Evolutionary conservation across 2,888 invertebrate genomes (phyloP), one percentile per base, ranked within the genome.

Genomic region (Xylocampa areola): DNA sequence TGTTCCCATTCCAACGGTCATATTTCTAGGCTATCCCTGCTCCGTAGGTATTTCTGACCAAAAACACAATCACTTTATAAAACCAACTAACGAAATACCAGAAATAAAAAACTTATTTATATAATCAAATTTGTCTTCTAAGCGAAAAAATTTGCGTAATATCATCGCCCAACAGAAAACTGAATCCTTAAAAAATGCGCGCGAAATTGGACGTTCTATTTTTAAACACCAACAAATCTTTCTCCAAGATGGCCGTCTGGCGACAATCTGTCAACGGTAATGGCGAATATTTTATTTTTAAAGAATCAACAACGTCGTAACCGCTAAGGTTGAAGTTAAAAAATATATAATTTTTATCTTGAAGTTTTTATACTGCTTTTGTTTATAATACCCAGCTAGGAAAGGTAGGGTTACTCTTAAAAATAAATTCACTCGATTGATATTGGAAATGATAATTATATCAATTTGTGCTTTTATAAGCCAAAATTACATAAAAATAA

Each of bases 141-240:
- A 33, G n/a, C 5, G 16, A 10, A 17, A 39, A 19, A 30, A 11
- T 7, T 13, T 2, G n/a, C 7, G 11, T 17, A 16, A 47, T n/a
- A n/a, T 6, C 5, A 17, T 6, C 11, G 4, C 33, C 0, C 16
- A 13, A 33, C 37, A 29, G 17, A 40, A 29, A 44, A 61, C 13
- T 35, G 25, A 44, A 41, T 13, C 21, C 17, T 7, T 4, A 25
- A 45, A 53, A 41, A 68, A 44, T 19, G 11, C 16, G 29, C 17
- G 21, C 5, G 5, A 37, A 61, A 49, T 45, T 25, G 19, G 5
- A 21, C 37, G 32, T 60, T 67, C 63, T 37, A 62, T 50, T 45
- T 65, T 53, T 45, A 43, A 53, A 51, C 16, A 43, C 32, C 29
- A 32, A 53, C 68, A 50, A 68, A 62, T 68, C 41, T 57, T 48